Percentiles rank a stretch among this genome's conserved stretches.
phyloP scores from a whole-genome alignment of 2,797 vertebrate genomes.

The Acomys russatus region DNA sequence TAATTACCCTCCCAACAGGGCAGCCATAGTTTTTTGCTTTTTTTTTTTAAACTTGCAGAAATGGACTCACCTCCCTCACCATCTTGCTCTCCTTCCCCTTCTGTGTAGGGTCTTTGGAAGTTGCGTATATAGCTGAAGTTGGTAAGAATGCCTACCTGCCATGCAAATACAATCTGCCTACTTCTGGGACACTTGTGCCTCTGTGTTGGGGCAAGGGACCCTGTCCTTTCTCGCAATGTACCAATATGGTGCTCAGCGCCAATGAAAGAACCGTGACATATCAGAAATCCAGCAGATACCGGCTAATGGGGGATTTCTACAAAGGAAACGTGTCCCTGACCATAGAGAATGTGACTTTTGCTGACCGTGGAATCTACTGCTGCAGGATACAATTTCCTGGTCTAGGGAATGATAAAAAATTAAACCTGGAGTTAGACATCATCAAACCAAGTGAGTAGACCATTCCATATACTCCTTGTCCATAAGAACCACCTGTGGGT shows the following conservation, averaged over 20 bases:
- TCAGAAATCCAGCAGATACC: conserved; percentile 86
- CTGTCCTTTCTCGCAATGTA: conserved; percentile 87
- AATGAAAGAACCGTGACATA: conserved; percentile 84
- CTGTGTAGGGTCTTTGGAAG: conserved; percentile 74
- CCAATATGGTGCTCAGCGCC: conserved; percentile 85
- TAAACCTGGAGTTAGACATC: conserved; percentile 80
- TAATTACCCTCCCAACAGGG: background rate
- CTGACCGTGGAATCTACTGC: conserved; percentile 92
- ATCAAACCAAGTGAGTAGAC: conserved; percentile 89
- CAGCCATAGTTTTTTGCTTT: background rate
- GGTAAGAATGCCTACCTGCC: conserved; percentile 88
- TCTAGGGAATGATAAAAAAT: conserved; percentile 90
- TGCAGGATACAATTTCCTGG: conserved; percentile 92
- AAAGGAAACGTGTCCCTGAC: conserved; percentile 91
- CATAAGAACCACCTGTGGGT: background rate
- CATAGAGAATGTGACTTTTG: conserved; percentile 84
- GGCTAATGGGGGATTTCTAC: conserved; percentile 82
- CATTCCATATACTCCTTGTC: background rate
- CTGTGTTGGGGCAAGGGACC: conserved; percentile 92
- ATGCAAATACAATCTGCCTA: conserved; percentile 85
- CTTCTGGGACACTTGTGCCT: background rate
- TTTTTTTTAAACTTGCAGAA: background rate
- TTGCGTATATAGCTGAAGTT: conserved; percentile 48
- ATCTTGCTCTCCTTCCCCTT: fast-evolving
- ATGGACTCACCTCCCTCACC: background rate